A percentile compares a stretch with the other conserved stretches of the same genome.
These are phyloP conservation scores for Leptinotarsa defecta DNA, from an alignment of 1,140 invertebrate species.

Conservation along the genomic window DNA sequence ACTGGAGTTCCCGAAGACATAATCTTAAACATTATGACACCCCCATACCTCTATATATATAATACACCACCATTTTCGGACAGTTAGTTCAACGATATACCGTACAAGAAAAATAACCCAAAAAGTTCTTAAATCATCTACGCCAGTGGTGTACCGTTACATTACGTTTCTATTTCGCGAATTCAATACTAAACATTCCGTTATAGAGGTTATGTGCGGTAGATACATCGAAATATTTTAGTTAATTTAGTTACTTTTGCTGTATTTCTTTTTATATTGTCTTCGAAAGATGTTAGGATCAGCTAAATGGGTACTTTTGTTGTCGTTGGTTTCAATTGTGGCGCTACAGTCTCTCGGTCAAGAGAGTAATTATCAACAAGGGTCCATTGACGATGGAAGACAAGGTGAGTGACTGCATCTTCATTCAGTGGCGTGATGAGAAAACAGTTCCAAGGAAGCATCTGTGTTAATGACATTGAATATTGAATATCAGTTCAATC, in stretches of 20 bases:
- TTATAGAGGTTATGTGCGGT: background rate
- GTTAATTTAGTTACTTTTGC: background rate
- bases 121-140: background rate
- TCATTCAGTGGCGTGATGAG: constrained; percentile 12
- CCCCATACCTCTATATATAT: constrained; percentile 31
- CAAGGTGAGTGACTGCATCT: constrained; percentile 50
- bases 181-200: background rate
- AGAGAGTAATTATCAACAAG: constrained; percentile 58
- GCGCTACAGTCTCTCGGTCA: constrained; percentile 58
- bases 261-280: background rate
- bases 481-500: too few species aligned
- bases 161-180: constrained; percentile 20
- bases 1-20: constrained; percentile 24
- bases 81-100: background rate
- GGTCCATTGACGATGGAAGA: constrained; percentile 42
- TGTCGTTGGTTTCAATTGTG: constrained; percentile 55
- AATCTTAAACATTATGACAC: constrained; percentile 19
- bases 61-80: background rate
- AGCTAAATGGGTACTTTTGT: constrained; percentile 59
- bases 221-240: constrained; percentile 1
- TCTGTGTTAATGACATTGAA: too few species aligned
- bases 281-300: constrained; percentile 49
- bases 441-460: too few species aligned
- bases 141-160: constrained; percentile 29
- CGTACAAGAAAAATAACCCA: background rate